Base-by-base conservation (phyloP, 2,113 vertebrate genomes). In the Salvelinus alpinus region DNA sequence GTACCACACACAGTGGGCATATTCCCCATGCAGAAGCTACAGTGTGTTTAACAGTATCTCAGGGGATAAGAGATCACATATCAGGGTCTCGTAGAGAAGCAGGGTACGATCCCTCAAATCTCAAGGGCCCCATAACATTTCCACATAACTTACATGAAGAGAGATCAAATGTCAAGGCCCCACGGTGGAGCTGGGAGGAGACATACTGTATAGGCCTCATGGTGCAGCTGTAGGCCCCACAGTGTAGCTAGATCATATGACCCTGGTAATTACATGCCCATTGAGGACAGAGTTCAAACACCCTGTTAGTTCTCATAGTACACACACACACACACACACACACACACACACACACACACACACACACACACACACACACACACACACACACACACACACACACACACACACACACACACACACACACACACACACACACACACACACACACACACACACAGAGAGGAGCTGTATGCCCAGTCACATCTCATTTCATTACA, bases 251-350 rank as follows among this genome's bases (percentile, higher is more conserved):
- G 16, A n/a, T 68, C 65, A 68, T 34, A 38, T 38, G 65, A 68
- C 65, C 31, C 29, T 34, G 78, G 83, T 76, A 86, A 91, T 88
- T 87, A 87, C 84, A 71, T 75, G 47, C 85, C 60, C 64, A 57
- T 79, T 81, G 80, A 86, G 82, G 84, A 82, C 85, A 83, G 73
- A 85, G 82, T 88, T 91, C 87, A 87, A 78, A 66, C 64, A 66
- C 27, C 1, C 64, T 51, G 48, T 51, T 51, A 13, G 48, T 51
- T 51, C 48, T 51, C 48, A 51, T 16, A 3, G 4, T 51, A 4
- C 2, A 16, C 48, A 51, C 34, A 38, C 7, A 38, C 34, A 34
- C 34, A 34, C 6, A 34, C 31, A 7, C 31, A 34, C 34, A 34
- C 29, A 31, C 29, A 31, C 29, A 31, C 29, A 31, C 29, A 31